Conservation (phyloP, 2,888 invertebrate genomes). For the Nycteola revayana region DNA sequence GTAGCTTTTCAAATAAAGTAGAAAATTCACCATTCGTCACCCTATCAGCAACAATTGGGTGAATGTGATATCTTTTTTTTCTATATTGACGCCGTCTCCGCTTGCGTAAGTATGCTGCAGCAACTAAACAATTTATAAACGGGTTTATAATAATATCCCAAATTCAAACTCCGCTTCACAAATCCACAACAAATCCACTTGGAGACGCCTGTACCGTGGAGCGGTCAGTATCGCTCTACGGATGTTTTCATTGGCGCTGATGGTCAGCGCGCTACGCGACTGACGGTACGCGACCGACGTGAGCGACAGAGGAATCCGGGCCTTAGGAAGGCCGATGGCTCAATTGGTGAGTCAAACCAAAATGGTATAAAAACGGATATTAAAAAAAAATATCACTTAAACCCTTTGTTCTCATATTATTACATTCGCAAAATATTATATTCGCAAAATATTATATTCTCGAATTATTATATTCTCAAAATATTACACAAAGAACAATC, state of each 20-base stretch:
- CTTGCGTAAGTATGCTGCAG: constrained; percentile 18
- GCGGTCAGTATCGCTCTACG: constrained; percentile 13
- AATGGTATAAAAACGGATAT: too few relatives aligned
- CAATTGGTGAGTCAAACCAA: too few relatives aligned
- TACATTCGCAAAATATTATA: too few relatives aligned
- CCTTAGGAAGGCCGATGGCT: too few relatives aligned
- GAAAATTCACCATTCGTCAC: constrained; percentile 11
- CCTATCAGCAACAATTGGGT: constrained; percentile 17
- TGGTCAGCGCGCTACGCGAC: constrained; percentile 11
- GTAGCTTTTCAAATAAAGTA: constrained; percentile 17
- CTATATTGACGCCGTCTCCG: constrained; percentile 19
- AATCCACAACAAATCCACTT: constrained; percentile 5
- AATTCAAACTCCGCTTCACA: constrained; percentile 7
- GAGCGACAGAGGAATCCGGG: constrained; percentile 10
- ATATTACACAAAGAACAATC: too few relatives aligned
- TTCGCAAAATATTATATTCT: too few relatives aligned
- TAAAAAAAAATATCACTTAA: too few relatives aligned
- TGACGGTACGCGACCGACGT: constrained; percentile 14
- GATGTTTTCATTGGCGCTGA: constrained; percentile 13
- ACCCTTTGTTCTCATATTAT: too few relatives aligned
- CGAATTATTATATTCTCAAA: too few relatives aligned
- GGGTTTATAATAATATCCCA: constrained; percentile 8
- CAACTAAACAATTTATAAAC: constrained; percentile 20
- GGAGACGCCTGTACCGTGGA: constrained; percentile 13
- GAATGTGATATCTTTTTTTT: constrained; percentile 19